Base-by-base conservation (phyloP, 35 echinoderm and acorn worm species). In the Ophioderma brevispina region DNA sequence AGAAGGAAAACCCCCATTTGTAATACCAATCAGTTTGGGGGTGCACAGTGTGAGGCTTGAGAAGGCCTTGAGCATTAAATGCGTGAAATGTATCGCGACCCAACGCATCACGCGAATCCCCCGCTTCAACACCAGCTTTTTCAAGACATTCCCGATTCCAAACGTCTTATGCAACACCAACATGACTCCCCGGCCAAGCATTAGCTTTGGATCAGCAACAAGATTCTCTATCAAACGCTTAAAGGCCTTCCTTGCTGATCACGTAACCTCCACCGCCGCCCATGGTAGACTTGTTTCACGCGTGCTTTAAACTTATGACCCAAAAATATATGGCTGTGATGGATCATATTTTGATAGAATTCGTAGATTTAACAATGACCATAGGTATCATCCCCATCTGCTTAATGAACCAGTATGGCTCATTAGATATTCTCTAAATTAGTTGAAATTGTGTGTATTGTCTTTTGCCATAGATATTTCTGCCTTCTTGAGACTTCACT, bases 331-430 rank as follows among this genome's bases (percentile, higher is more conserved):
- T 21, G 94, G 94, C 39, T 96, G 38, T 13, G 36, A 46, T 0
- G 94, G 76, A 77, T 89, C 79, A 5, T 90, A 42, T 25, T 37
- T 34, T 3, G 94, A 89, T 15, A 96, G 80, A 76, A 96, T 78
- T 17, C 91, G 82, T 28, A 96, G 46, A 64, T 96, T 96, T 46
- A 0, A 92, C 78, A 10, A 96, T 86, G 30, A 96, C n/a, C 78
- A 63, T 82, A 96, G 0, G 94, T 96, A 77, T 96, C 94, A 64
- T 96, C 94, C 36, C 93, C 94, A 1, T 86, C 94, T 82, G 92
- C 93, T 96, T 80, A 50, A n/a, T n/a, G n/a, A n/a, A n/a, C n/a
- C n/a, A n/a, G n/a, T n/a, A n/a, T n/a, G n/a, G n/a, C n/a, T n/a
- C n/a, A 93, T 56, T 14, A 96, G 78, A 78, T 96, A 63, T 35